Conservation (phyloP, 2,113 vertebrate genomes). For the Speoplatyrhinus poulsoni region DNA sequence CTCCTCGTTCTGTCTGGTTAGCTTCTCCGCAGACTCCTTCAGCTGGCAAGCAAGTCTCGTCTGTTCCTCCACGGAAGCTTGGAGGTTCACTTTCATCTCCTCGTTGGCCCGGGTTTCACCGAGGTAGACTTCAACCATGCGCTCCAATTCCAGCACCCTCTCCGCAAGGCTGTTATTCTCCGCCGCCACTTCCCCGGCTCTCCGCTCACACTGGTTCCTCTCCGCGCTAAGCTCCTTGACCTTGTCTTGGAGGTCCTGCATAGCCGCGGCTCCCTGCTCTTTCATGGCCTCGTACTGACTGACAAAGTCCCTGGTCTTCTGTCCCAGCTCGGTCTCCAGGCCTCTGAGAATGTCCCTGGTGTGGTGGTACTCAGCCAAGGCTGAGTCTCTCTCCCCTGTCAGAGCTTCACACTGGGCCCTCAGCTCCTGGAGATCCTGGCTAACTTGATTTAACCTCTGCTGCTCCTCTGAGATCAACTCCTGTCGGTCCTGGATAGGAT, state of each 20-base stretch:
- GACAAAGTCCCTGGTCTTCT: conserved; percentile 86
- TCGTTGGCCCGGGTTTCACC: conserved; percentile 62
- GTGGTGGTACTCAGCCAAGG: conserved; percentile 79
- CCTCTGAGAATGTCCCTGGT: conserved; percentile 82
- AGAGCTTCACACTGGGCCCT: conserved; percentile 78
- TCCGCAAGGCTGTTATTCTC: conserved; percentile 82
- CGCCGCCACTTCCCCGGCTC: conserved; percentile 70
- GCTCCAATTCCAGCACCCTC: conserved; percentile 70
- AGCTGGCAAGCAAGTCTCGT: conserved; percentile 43
- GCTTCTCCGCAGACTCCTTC: conserved; percentile 66
- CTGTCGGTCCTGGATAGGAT: conserved; percentile 60
- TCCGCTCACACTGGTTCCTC: conserved; percentile 78
- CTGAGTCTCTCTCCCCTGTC: conserved; percentile 82
- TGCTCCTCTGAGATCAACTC: conserved; percentile 69
- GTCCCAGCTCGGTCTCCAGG: conserved; percentile 83
- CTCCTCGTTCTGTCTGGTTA: conserved; percentile 77
- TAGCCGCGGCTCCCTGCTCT: conserved; percentile 81
- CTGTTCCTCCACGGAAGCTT: conserved; percentile 41
- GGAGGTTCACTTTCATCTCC: conserved; percentile 57
- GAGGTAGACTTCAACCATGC: conserved; percentile 63
- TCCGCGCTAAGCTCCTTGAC: conserved; percentile 79
- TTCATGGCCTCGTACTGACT: conserved; percentile 86
- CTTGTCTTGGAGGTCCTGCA: conserved; percentile 84
- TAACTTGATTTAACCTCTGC: conserved; percentile 61
- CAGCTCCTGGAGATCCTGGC: conserved; percentile 76